phyloP scores from a whole-genome alignment of 2,113 vertebrate genomes.

The Craseonycteris thonglongyai region DNA sequence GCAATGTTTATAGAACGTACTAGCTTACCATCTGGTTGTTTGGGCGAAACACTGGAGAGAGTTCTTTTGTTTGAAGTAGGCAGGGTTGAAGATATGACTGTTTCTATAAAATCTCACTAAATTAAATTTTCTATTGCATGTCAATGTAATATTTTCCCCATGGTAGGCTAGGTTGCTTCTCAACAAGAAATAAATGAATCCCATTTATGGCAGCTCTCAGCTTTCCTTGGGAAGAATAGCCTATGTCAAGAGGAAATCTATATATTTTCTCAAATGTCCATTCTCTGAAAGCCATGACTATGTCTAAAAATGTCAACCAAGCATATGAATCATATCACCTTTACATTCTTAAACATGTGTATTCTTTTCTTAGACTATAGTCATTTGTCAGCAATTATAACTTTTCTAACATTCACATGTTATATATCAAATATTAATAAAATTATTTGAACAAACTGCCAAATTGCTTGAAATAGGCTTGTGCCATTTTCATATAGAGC shows the following conservation, averaged over 20 bases:
- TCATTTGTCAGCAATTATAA: background rate
- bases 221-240: background rate
- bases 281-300: background rate
- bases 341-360: background rate
- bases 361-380: background rate
- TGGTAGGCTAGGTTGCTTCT: background rate
- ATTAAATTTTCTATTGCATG: background rate
- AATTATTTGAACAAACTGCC: background rate
- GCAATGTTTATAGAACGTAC: constrained; percentile 26
- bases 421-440: background rate
- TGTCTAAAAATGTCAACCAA: background rate
- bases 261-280: background rate
- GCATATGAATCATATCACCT: background rate
- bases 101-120: background rate
- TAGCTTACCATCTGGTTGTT: constrained; percentile 65
- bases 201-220: background rate
- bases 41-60: constrained; percentile 15
- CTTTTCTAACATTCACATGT: background rate
- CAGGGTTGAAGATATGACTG: background rate
- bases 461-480: background rate
- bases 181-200: background rate
- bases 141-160: background rate
- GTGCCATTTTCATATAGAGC: background rate
- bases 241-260: background rate
- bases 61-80: constrained; percentile 39